Evolutionary conservation across 1,140 invertebrate genomes (phyloP).

Genomic region (Apis dorsata): DNA sequence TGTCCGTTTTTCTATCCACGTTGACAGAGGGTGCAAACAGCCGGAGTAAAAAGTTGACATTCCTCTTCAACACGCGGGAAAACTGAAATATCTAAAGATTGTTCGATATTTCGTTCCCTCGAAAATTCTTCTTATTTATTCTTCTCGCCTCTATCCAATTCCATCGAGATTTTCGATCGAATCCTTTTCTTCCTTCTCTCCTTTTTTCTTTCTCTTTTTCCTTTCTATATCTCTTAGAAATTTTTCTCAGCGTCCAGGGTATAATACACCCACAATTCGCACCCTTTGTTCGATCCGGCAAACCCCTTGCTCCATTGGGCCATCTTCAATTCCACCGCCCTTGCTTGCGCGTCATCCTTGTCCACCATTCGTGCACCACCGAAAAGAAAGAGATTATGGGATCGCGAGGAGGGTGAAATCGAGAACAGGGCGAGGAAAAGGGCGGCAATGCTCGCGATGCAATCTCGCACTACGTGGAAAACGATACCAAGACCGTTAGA

Average conservation of each 20-base stretch:
- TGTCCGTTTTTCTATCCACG: not conserved
- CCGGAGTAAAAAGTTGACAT: not conserved
- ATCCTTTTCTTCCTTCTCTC: no score
- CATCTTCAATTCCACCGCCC: slow-evolving; percentile 41
- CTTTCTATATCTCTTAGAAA: no score
- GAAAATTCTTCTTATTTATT: not conserved
- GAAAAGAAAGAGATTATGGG: slow-evolving; percentile 40
- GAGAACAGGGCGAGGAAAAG: slow-evolving; percentile 28
- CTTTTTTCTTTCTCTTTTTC: no score
- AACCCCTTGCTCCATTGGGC: slow-evolving; percentile 13
- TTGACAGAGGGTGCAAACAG: not conserved
- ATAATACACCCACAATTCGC: no score
- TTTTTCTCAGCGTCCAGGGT: no score
- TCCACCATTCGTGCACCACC: slow-evolving; percentile 2
- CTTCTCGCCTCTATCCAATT: not conserved
- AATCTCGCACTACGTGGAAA: slow-evolving; percentile 63
- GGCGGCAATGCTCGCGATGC: slow-evolving; percentile 36
- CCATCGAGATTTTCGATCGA: not conserved
- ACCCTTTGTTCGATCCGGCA: no score
- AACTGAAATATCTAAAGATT: not conserved
- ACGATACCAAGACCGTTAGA: slow-evolving; percentile 61
- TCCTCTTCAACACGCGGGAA: not conserved
- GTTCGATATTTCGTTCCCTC: not conserved
- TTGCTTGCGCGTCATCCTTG: slow-evolving; percentile 24
- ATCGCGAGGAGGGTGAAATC: slow-evolving; percentile 27